Evolutionary conservation across 2,888 invertebrate species (phyloP).

Genomic region (Oligia latruncula): DNA sequence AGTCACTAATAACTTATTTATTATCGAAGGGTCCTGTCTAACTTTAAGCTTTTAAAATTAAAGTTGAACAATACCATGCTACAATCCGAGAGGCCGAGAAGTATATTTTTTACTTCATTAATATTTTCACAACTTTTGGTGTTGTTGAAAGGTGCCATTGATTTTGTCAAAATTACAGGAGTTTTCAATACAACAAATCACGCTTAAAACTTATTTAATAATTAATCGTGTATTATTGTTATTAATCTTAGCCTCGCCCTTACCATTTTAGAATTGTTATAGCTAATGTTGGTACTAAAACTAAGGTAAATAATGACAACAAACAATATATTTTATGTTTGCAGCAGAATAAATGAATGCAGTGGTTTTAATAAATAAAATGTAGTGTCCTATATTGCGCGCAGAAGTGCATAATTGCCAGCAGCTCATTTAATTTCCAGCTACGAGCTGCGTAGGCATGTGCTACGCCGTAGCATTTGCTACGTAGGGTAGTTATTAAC

Average conservation of each 20-base stretch:
- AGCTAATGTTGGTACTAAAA: not conserved
- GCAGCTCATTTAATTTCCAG: slow-evolving; percentile 46
- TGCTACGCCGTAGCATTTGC: slow-evolving; percentile 12
- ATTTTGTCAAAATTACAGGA: not conserved
- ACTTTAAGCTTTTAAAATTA: slow-evolving; percentile 13
- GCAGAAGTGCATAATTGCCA: slow-evolving; percentile 36
- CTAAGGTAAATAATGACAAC: not conserved
- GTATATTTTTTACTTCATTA: not conserved
- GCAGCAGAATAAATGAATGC: slow-evolving; percentile 19
- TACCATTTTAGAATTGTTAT: not conserved
- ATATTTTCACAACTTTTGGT: not conserved
- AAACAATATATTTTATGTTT: not conserved
- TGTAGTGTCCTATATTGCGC: slow-evolving; percentile 22
- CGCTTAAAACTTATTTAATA: not conserved
- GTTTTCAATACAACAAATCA: not conserved
- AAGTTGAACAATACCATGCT: slow-evolving; percentile 2
- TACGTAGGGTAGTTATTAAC: slow-evolving; percentile 11
- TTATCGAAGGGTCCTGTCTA: not conserved
- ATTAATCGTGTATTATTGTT: not conserved
- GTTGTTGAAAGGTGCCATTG: not conserved
- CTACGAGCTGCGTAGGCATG: slow-evolving; percentile 28
- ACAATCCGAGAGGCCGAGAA: not conserved
- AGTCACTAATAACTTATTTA: slow-evolving; percentile 8
- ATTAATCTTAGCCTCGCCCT: not conserved
- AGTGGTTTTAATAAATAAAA: slow-evolving; percentile 32